Conservation (phyloP, 2,797 vertebrate genomes). For the Cyclura pinguis region DNA sequence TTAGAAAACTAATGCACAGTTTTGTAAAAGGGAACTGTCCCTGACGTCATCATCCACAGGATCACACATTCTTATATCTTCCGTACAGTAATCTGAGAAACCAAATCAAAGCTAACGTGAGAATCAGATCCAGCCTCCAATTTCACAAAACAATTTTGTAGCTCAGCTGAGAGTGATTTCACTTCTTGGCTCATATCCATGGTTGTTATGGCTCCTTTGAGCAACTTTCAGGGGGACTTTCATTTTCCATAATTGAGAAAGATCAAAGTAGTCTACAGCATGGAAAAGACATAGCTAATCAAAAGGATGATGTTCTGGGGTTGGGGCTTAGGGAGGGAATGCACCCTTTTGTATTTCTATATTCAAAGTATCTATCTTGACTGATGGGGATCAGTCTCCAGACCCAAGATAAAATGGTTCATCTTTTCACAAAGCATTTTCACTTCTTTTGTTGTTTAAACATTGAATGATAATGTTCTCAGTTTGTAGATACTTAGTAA, state of each 20-base stretch:
- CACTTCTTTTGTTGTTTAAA: not conserved
- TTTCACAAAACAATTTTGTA: constrained; percentile 7
- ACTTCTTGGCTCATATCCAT: not conserved
- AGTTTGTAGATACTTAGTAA: not conserved
- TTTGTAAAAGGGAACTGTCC: not conserved
- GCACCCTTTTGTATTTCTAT: not conserved
- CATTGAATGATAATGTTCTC: not conserved
- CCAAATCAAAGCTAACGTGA: not conserved
- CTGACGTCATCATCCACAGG: too few relatives aligned
- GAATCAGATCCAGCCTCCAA: not conserved
- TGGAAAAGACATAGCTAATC: not conserved
- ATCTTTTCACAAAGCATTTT: not conserved
- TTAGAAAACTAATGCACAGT: not conserved
- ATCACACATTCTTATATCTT: not conserved
- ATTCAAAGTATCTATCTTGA: not conserved
- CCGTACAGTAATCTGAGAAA: not conserved
- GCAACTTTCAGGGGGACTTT: not conserved
- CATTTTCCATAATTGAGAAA: not conserved
- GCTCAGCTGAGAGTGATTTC: not conserved
- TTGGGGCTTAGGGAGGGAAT: not conserved
- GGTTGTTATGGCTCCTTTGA: constrained; percentile 1
- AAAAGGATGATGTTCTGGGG: not conserved
- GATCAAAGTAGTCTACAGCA: not conserved
- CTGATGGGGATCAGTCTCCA: not conserved
- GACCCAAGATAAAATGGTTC: not conserved